Percentiles rank a stretch among this genome's conserved stretches.
These are phyloP conservation scores for Engystomops pustulosus DNA, from an alignment of 2,113 vertebrate species.

Conservation along the genomic window DNA sequence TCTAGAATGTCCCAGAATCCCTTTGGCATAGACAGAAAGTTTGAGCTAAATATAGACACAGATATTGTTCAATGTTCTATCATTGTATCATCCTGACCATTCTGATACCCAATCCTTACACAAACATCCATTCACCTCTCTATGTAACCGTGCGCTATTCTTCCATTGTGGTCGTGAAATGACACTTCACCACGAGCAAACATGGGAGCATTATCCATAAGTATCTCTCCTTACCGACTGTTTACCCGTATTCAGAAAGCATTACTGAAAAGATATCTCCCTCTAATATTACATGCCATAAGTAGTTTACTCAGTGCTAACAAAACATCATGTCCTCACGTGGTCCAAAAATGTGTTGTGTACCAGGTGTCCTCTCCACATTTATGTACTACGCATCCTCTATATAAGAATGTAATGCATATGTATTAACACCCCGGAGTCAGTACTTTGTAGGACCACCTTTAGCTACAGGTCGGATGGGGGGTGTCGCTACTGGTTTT, in stretches of 20 bases:
- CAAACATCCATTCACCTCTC: slow-evolving; percentile 4
- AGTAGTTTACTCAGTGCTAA: neutral
- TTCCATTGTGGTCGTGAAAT: neutral
- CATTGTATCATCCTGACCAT: neutral
- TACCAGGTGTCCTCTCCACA: too few species aligned
- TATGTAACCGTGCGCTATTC: neutral
- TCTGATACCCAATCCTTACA: neutral
- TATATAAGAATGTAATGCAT: too few species aligned
- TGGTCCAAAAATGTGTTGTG: too few species aligned
- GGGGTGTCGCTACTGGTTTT: too few species aligned
- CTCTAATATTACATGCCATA: neutral
- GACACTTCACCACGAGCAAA: neutral
- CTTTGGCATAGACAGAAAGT: too few species aligned
- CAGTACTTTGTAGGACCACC: too few species aligned
- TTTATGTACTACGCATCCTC: too few species aligned
- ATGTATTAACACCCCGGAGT: too few species aligned
- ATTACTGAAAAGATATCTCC: neutral
- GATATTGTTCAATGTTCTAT: slow-evolving; percentile 8
- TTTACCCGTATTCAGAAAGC: neutral
- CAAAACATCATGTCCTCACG: neutral
- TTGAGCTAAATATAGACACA: neutral
- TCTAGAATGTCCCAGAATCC: too few species aligned
- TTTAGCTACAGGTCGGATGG: too few species aligned
- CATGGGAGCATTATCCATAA: neutral
- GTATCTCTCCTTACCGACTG: neutral